These are phyloP conservation scores for Eumeta japonica DNA, from an alignment of 1,140 invertebrate genomes.

Conservation along the genomic window DNA sequence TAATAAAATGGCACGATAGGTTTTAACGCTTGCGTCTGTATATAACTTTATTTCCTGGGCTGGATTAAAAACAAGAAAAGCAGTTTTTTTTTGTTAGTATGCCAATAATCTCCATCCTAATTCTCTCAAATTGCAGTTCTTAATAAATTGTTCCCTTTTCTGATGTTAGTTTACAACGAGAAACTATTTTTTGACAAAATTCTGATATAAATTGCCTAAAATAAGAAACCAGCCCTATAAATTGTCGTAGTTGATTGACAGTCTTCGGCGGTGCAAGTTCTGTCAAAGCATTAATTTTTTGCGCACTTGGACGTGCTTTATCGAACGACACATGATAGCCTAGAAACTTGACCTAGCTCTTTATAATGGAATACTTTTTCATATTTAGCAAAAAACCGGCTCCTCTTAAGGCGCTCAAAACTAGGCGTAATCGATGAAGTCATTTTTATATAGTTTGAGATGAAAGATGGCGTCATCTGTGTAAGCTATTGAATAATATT, in stretches of 20 bases:
- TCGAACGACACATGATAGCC: neutral
- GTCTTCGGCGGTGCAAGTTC: neutral
- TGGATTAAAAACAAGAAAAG: too few relatives aligned
- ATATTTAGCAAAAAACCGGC: neutral
- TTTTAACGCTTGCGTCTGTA: too few relatives aligned
- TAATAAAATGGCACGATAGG: too few relatives aligned
- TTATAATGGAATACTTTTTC: neutral
- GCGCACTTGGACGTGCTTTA: neutral
- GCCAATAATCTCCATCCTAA: too few relatives aligned
- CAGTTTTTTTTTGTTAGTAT: too few relatives aligned
- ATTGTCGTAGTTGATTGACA: neutral
- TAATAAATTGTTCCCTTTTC: neutral
- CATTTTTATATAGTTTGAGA: neutral
- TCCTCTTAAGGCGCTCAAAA: neutral
- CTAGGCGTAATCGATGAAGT: neutral
- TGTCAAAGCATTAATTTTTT: neutral
- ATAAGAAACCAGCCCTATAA: neutral
- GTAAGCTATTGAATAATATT: neutral
- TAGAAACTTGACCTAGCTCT: neutral
- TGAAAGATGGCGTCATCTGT: neutral
- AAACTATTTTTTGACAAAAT: neutral
- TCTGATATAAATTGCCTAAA: neutral
- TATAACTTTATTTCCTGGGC: too few relatives aligned
- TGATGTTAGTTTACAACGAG: neutral
- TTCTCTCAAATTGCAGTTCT: neutral